Percentiles rank a stretch among this genome's conserved stretches.
These are phyloP conservation scores for Hippocampus barbouri DNA, from an alignment of 2,113 vertebrate species.

Conservation along the genomic window DNA sequence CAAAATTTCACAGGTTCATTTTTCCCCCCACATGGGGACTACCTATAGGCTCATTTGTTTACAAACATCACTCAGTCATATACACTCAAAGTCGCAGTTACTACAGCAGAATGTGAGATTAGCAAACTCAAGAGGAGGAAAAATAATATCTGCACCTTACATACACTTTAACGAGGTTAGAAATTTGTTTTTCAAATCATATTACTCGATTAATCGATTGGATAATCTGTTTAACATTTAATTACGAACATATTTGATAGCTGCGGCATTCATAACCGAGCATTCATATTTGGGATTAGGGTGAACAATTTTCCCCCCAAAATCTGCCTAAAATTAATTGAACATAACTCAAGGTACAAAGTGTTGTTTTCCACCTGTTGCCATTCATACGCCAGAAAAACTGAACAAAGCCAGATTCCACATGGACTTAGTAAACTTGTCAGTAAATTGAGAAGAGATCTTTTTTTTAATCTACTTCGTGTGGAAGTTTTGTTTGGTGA, in stretches of 20 bases:
- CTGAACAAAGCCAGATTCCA: not conserved
- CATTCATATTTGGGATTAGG: no score
- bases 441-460: not conserved
- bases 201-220: no score
- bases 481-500: not conserved
- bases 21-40: not conserved
- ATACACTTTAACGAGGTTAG: no score
- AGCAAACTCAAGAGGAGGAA: no score
- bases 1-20: not conserved
- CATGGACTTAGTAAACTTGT: not conserved
- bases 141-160: no score
- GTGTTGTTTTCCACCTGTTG: not conserved
- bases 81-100: not conserved
- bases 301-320: no score
- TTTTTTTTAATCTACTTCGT: not conserved
- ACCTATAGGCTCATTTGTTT: not conserved
- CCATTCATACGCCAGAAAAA: not conserved
- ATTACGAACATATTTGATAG: no score
- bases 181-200: no score
- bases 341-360: no score
- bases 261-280: no score
- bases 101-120: not conserved
- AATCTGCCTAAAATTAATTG: no score
- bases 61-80: not conserved
- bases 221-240: no score